phyloP scores from a whole-genome alignment of 2,113 vertebrate species.

The Elaphurus davidianus region DNA sequence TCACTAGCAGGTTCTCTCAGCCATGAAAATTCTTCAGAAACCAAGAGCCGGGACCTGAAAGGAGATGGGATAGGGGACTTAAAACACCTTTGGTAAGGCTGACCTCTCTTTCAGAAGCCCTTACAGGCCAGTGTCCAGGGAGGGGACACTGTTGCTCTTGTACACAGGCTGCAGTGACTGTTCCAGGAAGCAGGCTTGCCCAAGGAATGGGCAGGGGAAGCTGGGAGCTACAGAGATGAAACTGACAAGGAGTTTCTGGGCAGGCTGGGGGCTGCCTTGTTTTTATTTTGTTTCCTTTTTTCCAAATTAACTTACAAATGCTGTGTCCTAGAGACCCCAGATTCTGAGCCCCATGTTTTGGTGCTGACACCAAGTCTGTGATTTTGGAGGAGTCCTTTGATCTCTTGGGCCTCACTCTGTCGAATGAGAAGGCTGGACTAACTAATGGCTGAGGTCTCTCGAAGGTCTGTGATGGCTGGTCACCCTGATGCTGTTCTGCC shows the following conservation, averaged over 20 bases:
- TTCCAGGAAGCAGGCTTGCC: not conserved
- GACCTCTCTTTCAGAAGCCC: slow-evolving; percentile 2
- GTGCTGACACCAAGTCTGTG: not conserved
- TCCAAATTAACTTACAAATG: not conserved
- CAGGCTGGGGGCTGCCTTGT: not conserved
- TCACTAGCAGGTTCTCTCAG: slow-evolving; percentile 55
- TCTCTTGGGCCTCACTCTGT: not conserved
- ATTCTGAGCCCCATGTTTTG: not conserved
- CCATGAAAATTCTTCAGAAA: slow-evolving; percentile 51
- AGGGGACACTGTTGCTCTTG: not conserved
- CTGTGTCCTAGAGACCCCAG: not conserved
- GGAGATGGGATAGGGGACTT: slow-evolving; percentile 19
- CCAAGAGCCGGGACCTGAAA: slow-evolving; percentile 27
- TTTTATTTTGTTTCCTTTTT: not conserved
- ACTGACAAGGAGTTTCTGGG: not conserved
- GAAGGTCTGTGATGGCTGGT: not conserved
- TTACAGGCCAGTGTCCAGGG: not conserved
- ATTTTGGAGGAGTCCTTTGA: not conserved
- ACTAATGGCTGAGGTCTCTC: not conserved
- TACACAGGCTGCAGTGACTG: not conserved
- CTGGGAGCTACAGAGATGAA: not conserved
- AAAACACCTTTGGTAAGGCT: slow-evolving; percentile 30
- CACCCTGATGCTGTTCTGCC: not conserved
- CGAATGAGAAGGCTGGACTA: not conserved
- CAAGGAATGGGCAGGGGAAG: not conserved